These are phyloP conservation scores for Silvanus unidentatus DNA, from an alignment of 2,888 invertebrate genomes.

Conservation along the genomic window DNA sequence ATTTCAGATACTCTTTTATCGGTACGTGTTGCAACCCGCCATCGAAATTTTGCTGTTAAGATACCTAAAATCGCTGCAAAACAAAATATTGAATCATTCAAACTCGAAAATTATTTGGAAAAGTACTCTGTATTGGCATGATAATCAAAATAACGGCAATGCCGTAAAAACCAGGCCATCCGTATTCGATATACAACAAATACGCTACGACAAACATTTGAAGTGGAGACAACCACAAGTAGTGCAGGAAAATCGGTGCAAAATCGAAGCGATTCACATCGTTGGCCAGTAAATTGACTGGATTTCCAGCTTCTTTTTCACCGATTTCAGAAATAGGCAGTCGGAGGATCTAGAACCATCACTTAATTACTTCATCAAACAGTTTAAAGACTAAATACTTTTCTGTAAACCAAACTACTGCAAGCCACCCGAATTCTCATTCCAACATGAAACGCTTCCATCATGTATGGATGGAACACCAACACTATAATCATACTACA, in stretches of 20 bases:
- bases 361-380: background rate
- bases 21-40: constrained; percentile 66
- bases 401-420: constrained; percentile 68
- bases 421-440: constrained; percentile 68
- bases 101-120: background rate
- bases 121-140: constrained; percentile 55
- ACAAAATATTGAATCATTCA: background rate
- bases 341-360: constrained; percentile 56
- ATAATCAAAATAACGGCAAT: constrained; percentile 52
- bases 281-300: constrained; percentile 67
- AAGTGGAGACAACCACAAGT: constrained; percentile 66
- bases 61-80: constrained; percentile 41
- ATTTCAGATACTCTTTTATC: constrained; percentile 80
- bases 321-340: constrained; percentile 67
- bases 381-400: constrained; percentile 44
- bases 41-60: constrained; percentile 47
- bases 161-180: constrained; percentile 47
- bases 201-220: constrained; percentile 56
- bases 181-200: constrained; percentile 50
- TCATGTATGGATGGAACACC: constrained; percentile 66
- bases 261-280: constrained; percentile 71
- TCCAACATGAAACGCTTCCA: constrained; percentile 60
- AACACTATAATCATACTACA: constrained; percentile 56
- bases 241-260: constrained; percentile 62
- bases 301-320: constrained; percentile 57